Evolutionary conservation across 1,140 invertebrate species (phyloP), one percentile per base, ranked within the genome.

Genomic region (Polypedilum vanderplanki): DNA sequence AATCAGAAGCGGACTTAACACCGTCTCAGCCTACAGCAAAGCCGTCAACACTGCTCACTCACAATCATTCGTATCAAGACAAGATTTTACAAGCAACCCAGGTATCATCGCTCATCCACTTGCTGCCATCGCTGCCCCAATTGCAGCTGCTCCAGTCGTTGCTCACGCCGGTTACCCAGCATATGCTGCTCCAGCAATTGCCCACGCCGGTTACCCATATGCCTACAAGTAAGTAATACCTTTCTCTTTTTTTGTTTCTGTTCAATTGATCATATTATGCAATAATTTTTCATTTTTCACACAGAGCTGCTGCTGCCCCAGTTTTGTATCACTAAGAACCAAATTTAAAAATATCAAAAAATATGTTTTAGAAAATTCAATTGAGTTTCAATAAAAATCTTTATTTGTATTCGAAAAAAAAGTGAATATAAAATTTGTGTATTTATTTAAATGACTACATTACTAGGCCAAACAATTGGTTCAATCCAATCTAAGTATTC

Each of bases 401-500:
- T 57, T 57, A 57, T 57, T 57, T 57, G 46, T 57, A 33, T 33
- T 5, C n/a, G 12, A 15, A n/a, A 57, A 57, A 57, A 57, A 57
- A 15, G 2, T 33, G 24, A 33, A 33, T 33, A 33, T 33, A 33
- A 33, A 33, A 33, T 57, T 57, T 57, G 46, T 20, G 15, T 17
- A 20, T 33, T 33, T 33, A 33, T 5, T 22, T 70, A 76, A 74
- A 40, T 20, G 41, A 15, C 12, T 74, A 57, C n/a, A 17, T 20
- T 41, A 74, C 76, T 75, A 7, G 85, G 83, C 89, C 89, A 90
- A 1, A 90, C 88, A 3, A 86, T 80, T 12, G 79, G 76, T 78
- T 90, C 89, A 64, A 91, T 90, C 86, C 89, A 91, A 3, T 86
- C 83, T 10, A 89, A 79, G 76, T 86, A 91, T 22, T 85, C 81